Evolutionary conservation across 2,113 vertebrate genomes (phyloP), one percentile per base, ranked within the genome.

Genomic region (Octodon degus): DNA sequence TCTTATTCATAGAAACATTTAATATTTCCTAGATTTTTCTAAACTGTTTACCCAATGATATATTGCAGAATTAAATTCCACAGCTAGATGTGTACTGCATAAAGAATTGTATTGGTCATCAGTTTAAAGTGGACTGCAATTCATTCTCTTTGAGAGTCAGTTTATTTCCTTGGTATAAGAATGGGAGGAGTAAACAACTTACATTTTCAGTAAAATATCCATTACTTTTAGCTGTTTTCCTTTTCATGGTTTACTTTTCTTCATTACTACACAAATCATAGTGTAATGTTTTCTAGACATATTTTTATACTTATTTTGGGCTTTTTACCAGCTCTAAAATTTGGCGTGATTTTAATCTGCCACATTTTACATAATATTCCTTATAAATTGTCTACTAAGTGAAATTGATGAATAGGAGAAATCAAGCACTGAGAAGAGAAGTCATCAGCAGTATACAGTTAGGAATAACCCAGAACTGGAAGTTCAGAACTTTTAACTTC

Each of bases 1-100:
- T 97, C 94, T 97, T 97, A 97, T 96, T 97, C 96, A 98, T 95
- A 82, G 86, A 91, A 97, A 96, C 65, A 90, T 96, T 97, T 96
- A 97, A 96, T 94, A 87, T 97, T 97, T 97, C 91, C 94, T 97
- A 84, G 87, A 95, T 98, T 97, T 97, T 95, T 70, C 87, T 92
- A 94, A 96, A 95, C 94, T 97, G 68, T 98, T 97, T 97, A 94
- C 95, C 94, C 93, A 93, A 85, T 97, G 94, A 97, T 97, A 97
- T 94, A 96, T 85, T 90, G 80, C 58, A 96, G 68, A 94, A 91
- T 91, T 96, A 94, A 94, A 96, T 97, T 97, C 94, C 89, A 96
- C 83, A 91, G 94, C 89, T 96, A 95, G 89, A 95, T 93, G 76
- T 96, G 91, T 97, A 95, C 86, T 86, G 89, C 91, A 95, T 94